Percentiles rank a stretch among this genome's conserved stretches.
These are phyloP conservation scores for Tenthredo mesomela DNA, from an alignment of 2,888 invertebrate species.

Conservation along the genomic window DNA sequence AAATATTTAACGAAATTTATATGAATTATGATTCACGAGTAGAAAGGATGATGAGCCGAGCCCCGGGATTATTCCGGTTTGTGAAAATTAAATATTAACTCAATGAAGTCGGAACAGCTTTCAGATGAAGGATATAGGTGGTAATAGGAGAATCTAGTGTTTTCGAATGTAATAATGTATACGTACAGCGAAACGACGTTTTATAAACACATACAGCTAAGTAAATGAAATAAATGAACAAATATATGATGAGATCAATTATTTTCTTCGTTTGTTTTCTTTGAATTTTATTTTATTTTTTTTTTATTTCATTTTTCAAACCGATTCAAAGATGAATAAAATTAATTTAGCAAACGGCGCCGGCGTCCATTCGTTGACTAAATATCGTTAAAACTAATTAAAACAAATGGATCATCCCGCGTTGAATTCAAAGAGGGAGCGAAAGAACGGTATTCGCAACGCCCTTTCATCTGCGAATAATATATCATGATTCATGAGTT, in stretches of 20 bases:
- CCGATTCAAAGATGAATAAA: background rate
- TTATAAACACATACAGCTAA: background rate
- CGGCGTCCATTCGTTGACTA: background rate
- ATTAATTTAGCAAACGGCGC: background rate
- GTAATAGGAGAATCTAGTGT: background rate
- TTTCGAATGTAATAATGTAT: background rate
- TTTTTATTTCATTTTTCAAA: background rate
- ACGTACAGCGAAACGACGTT: background rate
- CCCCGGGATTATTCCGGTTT: background rate
- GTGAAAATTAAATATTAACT: background rate
- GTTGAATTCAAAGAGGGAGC: background rate
- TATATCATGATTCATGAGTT: conserved; percentile 6
- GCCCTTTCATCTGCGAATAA: background rate
- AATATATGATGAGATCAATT: background rate
- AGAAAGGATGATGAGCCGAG: background rate
- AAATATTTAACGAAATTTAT: background rate
- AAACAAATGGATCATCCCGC: conserved; percentile 7
- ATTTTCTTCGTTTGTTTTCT: no score
- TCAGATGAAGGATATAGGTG: background rate
- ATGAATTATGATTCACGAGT: background rate
- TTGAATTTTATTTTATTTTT: no score
- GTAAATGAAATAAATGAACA: background rate
- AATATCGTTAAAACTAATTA: background rate
- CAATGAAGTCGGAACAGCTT: background rate
- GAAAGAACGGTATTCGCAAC: background rate